Percentiles rank a stretch among this genome's conserved stretches.
phyloP scores from a whole-genome alignment of 2,797 vertebrate genomes.

The Potorous gilbertii region DNA sequence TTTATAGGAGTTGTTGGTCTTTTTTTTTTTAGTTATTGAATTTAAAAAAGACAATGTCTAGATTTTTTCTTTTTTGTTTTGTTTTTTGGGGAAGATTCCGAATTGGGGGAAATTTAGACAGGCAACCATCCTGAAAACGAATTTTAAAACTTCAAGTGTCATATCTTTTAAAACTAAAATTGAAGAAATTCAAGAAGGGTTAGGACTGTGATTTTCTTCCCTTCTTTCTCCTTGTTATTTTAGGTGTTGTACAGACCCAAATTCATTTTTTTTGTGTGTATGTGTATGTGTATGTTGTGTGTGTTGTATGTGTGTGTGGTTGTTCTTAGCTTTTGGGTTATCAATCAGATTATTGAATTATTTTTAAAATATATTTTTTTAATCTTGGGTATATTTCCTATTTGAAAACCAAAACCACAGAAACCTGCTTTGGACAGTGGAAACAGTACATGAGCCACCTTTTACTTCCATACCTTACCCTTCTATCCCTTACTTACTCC shows the following conservation, averaged over 20 bases:
- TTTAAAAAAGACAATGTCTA: conserved; percentile 79
- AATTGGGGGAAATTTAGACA: conserved; percentile 73
- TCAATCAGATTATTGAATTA: conserved; percentile 73
- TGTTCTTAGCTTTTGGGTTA: conserved; percentile 75
- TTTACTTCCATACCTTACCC: conserved; percentile 57
- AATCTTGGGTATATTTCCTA: conserved; percentile 52
- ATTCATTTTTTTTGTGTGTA: conserved; percentile 41
- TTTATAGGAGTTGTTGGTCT: conserved; percentile 37
- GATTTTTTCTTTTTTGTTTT: conserved; percentile 57
- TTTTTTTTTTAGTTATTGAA: conserved; percentile 66
- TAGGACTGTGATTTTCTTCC: conserved; percentile 69
- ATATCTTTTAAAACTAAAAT: conserved; percentile 81
- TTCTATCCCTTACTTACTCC: conserved; percentile 68
- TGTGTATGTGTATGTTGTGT: neutral
- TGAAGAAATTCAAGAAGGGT: conserved; percentile 77
- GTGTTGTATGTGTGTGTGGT: conserved; percentile 15
- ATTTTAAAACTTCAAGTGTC: conserved; percentile 81
- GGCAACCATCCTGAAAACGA: conserved; percentile 74
- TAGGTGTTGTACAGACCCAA: conserved; percentile 79
- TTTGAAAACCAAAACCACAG: conserved; percentile 56
- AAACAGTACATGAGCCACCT: conserved; percentile 67
- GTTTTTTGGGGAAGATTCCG: conserved; percentile 55
- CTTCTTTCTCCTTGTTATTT: conserved; percentile 74
- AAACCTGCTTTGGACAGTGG: conserved; percentile 70
- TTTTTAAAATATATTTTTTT: conserved; percentile 35